These are phyloP conservation scores for Pissodes strobi DNA, from an alignment of 1,140 invertebrate species.

Conservation along the genomic window DNA sequence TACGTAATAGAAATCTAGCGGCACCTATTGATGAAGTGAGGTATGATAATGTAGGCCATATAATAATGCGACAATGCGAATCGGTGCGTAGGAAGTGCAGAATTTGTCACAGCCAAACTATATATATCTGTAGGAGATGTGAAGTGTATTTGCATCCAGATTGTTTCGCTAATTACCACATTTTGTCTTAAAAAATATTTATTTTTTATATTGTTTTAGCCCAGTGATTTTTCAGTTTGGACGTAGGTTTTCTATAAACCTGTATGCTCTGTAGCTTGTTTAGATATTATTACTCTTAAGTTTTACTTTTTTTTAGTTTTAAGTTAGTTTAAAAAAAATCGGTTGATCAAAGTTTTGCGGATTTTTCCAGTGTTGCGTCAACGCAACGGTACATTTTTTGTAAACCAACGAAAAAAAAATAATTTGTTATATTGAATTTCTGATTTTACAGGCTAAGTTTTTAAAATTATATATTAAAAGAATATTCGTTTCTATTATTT, in stretches of 20 bases:
- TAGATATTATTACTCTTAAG: not conserved
- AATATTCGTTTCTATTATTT: not conserved
- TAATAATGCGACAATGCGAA: not conserved
- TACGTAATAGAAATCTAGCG: too few relatives aligned
- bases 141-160: not conserved
- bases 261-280: not conserved
- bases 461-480: not conserved
- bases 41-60: not conserved
- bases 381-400: not conserved
- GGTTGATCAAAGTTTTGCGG: not conserved
- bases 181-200: not conserved
- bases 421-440: too few relatives aligned
- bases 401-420: not conserved
- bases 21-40: too few relatives aligned
- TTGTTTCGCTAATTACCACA: not conserved
- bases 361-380: not conserved
- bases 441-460: not conserved
- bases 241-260: not conserved
- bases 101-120: not conserved
- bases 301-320: not conserved
- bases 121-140: not conserved
- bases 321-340: not conserved
- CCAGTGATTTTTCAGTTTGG: not conserved
- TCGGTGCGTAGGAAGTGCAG: not conserved
- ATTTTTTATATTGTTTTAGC: too few relatives aligned